phyloP scores from a whole-genome alignment of 1,140 invertebrate species.

The Chrysomallon squamiferum region DNA sequence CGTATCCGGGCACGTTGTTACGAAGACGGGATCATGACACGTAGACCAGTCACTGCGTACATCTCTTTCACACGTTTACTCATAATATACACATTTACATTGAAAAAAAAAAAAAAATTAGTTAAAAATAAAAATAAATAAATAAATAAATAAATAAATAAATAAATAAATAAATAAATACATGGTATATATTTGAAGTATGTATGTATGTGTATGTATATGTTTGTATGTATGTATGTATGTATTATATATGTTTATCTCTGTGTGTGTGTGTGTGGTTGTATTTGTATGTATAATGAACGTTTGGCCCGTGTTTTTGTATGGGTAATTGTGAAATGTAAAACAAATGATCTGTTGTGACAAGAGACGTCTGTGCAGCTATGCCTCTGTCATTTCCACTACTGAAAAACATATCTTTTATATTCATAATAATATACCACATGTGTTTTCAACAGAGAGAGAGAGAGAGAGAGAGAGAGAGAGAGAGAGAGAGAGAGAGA shows the following conservation, averaged over 20 bases:
- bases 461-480: too few relatives aligned
- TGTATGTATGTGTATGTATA: constrained; percentile 1
- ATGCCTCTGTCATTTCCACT: too few relatives aligned
- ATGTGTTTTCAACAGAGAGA: too few relatives aligned
- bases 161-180: too few relatives aligned
- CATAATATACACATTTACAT: background rate
- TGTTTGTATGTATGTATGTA: background rate
- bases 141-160: too few relatives aligned
- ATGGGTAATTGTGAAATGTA: background rate
- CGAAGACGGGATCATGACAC: background rate
- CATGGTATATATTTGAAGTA: too few relatives aligned
- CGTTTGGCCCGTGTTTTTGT: background rate
- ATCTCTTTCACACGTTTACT: background rate
- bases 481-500: too few relatives aligned
- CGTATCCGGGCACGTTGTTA: too few relatives aligned
- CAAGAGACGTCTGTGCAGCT: background rate
- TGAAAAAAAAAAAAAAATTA: background rate
- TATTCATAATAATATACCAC: too few relatives aligned
- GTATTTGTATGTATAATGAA: background rate
- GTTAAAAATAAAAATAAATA: background rate
- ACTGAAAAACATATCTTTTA: too few relatives aligned
- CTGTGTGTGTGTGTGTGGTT: background rate
- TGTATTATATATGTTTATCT: background rate
- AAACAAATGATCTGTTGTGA: background rate
- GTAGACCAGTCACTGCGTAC: background rate